Evolutionary conservation across 2,797 vertebrate species (phyloP).

Genomic region (Botia almorhae): DNA sequence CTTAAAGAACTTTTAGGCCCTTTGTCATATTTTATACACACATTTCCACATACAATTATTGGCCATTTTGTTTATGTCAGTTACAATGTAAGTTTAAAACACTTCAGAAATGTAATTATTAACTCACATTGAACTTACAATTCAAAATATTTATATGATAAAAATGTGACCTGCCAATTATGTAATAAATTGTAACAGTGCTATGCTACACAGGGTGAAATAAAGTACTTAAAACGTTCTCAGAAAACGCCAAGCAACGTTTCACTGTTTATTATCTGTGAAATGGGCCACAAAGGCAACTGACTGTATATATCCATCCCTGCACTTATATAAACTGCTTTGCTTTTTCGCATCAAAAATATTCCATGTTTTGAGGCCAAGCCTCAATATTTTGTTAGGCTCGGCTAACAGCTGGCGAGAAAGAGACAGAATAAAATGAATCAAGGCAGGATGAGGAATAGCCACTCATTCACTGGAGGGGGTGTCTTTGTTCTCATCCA

Average conservation of each 20-base stretch:
- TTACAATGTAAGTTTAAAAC: too few species aligned
- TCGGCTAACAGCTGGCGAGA: constrained; percentile 52
- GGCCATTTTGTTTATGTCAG: too few species aligned
- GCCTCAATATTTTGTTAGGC: constrained; percentile 74
- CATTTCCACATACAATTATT: neutral
- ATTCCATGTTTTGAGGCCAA: constrained; percentile 62
- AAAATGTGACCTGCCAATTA: too few species aligned
- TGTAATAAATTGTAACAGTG: neutral
- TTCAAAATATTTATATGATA: neutral
- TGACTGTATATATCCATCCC: constrained; percentile 68
- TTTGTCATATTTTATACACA: neutral
- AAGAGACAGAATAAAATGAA: constrained; percentile 42
- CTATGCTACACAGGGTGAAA: neutral
- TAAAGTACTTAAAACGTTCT: neutral
- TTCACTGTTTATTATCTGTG: constrained; percentile 60
- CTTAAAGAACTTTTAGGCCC: too few species aligned
- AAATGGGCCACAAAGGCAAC: constrained; percentile 57
- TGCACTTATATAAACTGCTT: constrained; percentile 63
- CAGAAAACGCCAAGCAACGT: constrained; percentile 9
- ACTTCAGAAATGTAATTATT: neutral
- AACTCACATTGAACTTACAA: neutral
- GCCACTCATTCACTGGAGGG: constrained; percentile 33
- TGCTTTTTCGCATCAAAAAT: constrained; percentile 59
- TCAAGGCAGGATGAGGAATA: constrained; percentile 55
- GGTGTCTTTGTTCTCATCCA: constrained; percentile 44